A percentile compares a stretch with the other conserved stretches of the same genome.
Evolutionary conservation across 2,888 invertebrate genomes (phyloP).

Genomic region (Amphiduros pacificus): DNA sequence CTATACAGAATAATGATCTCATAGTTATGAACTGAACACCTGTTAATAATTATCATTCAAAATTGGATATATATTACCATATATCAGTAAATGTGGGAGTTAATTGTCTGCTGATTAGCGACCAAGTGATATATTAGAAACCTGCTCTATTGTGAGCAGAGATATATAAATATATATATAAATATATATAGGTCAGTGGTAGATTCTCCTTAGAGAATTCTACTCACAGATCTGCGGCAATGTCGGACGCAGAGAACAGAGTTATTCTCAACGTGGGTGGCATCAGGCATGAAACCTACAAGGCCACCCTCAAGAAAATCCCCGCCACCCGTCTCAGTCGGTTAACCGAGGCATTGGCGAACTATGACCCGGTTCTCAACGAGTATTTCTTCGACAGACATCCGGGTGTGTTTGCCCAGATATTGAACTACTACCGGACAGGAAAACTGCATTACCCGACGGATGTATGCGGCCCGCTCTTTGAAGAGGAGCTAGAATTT

Average conservation of each 20-base stretch:
- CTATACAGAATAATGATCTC: too few relatives aligned
- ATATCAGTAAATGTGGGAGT: too few relatives aligned
- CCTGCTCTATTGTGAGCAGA: too few relatives aligned
- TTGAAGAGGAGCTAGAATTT: conserved; percentile 98
- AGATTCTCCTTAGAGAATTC: too few relatives aligned
- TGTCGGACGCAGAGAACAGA: conserved; percentile 82
- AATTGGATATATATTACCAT: too few relatives aligned
- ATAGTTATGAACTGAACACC: too few relatives aligned
- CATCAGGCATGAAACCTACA: conserved; percentile 81
- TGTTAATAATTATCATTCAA: too few relatives aligned
- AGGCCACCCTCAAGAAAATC: conserved; percentile 88
- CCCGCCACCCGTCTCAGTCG: conserved; percentile 92
- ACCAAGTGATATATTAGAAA: too few relatives aligned
- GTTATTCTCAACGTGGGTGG: conserved; percentile 98
- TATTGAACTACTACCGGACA: conserved; percentile 93
- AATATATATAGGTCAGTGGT: too few relatives aligned
- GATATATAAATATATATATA: too few relatives aligned
- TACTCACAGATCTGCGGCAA: too few relatives aligned
- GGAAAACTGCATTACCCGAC: conserved; percentile 99
- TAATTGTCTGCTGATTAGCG: too few relatives aligned
- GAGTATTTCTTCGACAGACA: conserved; percentile 98
- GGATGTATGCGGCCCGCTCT: conserved; percentile 97
- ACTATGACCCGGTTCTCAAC: conserved; percentile 98
- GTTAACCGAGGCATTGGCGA: conserved; percentile 94
- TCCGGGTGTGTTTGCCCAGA: conserved; percentile 94